Conservation (phyloP, 1,140 invertebrate species). For the Philotrypesis tridentata region DNA sequence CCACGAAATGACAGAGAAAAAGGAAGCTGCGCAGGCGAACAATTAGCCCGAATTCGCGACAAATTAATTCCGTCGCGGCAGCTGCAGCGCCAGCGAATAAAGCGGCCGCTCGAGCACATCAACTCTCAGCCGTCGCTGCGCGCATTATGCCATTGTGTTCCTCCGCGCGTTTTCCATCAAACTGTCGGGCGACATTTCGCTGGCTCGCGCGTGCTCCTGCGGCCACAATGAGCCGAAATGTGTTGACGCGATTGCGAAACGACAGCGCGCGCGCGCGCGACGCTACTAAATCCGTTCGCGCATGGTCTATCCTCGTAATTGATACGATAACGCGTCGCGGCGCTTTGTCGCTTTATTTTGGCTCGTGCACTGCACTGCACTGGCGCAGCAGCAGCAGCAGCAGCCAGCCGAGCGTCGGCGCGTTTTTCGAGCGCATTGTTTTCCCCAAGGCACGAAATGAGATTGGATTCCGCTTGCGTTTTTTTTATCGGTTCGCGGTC, state of each 20-base stretch:
- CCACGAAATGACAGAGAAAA: not conserved
- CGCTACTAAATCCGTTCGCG: not conserved
- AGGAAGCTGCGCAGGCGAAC: no score
- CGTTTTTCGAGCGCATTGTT: not conserved
- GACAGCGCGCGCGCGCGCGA: not conserved
- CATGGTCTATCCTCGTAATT: slow-evolving; percentile 2
- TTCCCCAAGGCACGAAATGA: not conserved
- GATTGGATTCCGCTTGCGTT: slow-evolving; percentile 3
- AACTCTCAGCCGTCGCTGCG: not conserved
- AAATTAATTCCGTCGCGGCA: slow-evolving; percentile 18
- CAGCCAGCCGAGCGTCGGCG: not conserved
- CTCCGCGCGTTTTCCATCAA: slow-evolving; percentile 46
- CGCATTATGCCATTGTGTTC: slow-evolving; percentile 41
- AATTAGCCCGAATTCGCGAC: not conserved
- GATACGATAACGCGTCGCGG: slow-evolving; percentile 27
- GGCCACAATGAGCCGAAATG: slow-evolving; percentile 44
- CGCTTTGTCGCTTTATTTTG: slow-evolving; percentile 25
- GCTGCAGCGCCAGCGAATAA: not conserved
- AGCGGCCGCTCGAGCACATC: not conserved
- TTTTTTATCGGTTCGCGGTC: not conserved
- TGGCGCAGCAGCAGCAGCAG: no score
- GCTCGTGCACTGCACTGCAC: no score
- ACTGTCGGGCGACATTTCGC: slow-evolving; percentile 42
- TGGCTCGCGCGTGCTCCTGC: no score
- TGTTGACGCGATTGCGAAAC: slow-evolving; percentile 39